Evolutionary conservation across 2,888 invertebrate species (phyloP), one percentile per base, ranked within the genome.

Genomic region (Eremobia ochroleuca): DNA sequence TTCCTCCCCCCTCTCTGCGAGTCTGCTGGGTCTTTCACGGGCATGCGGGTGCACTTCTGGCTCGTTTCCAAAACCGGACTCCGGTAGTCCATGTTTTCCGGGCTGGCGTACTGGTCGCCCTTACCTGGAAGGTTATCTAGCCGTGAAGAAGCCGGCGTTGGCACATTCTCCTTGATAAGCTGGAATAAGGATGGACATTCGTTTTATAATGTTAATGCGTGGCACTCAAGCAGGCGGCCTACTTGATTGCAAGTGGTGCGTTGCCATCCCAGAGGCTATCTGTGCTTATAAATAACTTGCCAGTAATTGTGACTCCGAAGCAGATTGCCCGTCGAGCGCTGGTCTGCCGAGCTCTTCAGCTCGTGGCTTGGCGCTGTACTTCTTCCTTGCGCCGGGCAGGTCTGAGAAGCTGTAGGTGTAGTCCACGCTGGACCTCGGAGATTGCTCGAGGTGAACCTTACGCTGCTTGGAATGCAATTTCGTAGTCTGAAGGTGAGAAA

Each of bases 291-390:
- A 13, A 13, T 1, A 52, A 85, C 87, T 88, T 70, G 93, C 93
- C 89, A 94, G 86, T 79, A 95, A 87, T 77, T 92, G 90, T n/a
- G 92, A 87, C 79, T 94, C 93, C 0, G 95, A 94, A 64, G 91
- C 89, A 0, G 92, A 93, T 62, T 87, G 74, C 18, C 88, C 89
- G 31, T 93, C 92, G 9, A 89, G 85, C 43, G 83, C 81, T 43
- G 82, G 81, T 79, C 85, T 91, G 2, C 49, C 79, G 40, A 43
- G 25, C 0, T 85, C 84, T 31, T 87, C 85, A 34, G 61, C 58
- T 61, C 70, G 74, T 5, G 18, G 13, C 21, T 73, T 81, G 34
- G 83, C 76, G 52, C 28, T 78, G n/a, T 28, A 64, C 15, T 21
- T 58, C 62, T n/a, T 71, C 62, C 55, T 79, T 6, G 43, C 71